Evolutionary conservation across 92 coral and sea anemone species (phyloP), one percentile per base, ranked within the genome.

Genomic region (Palythoa caribaeorum): DNA sequence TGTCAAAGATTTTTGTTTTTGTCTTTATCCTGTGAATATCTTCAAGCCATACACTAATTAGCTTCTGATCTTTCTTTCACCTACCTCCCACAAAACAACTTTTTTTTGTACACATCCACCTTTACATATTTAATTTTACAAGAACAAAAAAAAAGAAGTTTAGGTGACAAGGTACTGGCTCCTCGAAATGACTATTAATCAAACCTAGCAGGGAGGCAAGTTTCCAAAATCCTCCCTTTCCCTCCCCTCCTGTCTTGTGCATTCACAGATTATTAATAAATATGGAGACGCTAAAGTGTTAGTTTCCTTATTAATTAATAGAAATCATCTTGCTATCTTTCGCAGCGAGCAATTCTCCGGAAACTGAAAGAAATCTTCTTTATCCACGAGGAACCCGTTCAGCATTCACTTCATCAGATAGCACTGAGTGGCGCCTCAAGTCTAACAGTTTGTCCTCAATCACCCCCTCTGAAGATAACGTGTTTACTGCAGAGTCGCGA

Each of bases 381-480:
- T 48, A 36, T 47, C 86, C 86, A 44, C 76, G 76, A 53, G 76
- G 86, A 12, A 47, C 40, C 63, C 62, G 76, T 1, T 80, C 85
- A 0, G 66, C 86, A 40, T 35, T 16, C 6, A 81, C 63, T 3
- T 81, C 86, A 13, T n/a, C 47, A 5, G 86, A 65, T 2, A 38
- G 86, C 21, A 20, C 21, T 16, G 75, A 44, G 62, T 81, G 62
- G 76, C 76, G 86, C 1, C 76, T 68, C 16, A 81, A 81, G 63
- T 81, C 86, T 2, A 17, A 54, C 40, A 81, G 86, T 66, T 81
- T 81, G 40, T 81, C 86, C 9, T 81, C 86, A 6, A 60, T 47
- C 74, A 15, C 86, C 28, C 86, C 86, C n/a, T 81, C 86, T 47
- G 86, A 81, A 47, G 86, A 81, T 39, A 81, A 76, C 10, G 86